Conservation (phyloP, 2,888 invertebrate species). For the Amiota mariae region DNA sequence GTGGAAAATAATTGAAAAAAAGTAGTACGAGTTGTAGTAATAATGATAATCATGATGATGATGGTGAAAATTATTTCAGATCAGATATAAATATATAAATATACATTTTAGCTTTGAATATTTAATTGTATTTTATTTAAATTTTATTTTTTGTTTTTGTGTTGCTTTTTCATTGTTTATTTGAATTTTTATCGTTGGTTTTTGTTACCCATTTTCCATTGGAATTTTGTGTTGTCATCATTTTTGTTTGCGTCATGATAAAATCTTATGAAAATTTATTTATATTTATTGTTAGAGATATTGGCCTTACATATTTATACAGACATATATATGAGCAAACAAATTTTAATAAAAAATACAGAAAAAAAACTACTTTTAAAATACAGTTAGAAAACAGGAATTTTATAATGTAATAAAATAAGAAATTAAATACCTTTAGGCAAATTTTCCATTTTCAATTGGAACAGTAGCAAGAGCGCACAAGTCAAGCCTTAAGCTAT, state of each 20-base stretch:
- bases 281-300: neutral
- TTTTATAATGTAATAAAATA: no score
- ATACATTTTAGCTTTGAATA: neutral
- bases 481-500: no score
- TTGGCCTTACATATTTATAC: no score
- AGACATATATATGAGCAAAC: no score
- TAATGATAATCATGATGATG: neutral
- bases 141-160: neutral
- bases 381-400: no score
- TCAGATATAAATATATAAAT: neutral
- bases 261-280: slow-evolving; percentile 14
- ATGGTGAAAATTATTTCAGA: slow-evolving; percentile 15
- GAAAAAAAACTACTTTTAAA: no score
- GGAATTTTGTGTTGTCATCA: slow-evolving; percentile 10
- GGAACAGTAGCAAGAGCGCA: no score
- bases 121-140: neutral
- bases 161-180: neutral
- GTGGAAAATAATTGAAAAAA: no score
- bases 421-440: no score
- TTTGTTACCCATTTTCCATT: neutral
- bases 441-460: no score
- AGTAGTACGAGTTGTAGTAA: slow-evolving; percentile 2
- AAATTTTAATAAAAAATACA: no score
- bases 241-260: slow-evolving; percentile 17
- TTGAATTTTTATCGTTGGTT: slow-evolving; percentile 1